Evolutionary conservation across 2,888 invertebrate species (phyloP), one percentile per base, ranked within the genome.

Genomic region (Tupiocoris notatus): DNA sequence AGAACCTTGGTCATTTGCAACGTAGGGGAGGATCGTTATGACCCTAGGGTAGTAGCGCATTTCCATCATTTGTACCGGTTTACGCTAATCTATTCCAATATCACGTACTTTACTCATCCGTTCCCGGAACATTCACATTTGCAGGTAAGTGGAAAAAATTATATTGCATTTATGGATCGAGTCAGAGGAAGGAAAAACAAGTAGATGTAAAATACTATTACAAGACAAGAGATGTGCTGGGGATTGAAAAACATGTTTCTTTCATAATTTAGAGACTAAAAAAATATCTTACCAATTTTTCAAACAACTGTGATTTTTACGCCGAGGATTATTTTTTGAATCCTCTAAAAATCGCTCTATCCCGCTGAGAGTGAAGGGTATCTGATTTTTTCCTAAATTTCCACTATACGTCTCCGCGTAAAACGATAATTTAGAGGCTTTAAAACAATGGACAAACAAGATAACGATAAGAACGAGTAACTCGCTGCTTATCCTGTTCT

Each of bases 51-150:
- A 22, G 65, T 78, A 18, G 58, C 76, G 0, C 12, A 80, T 61
- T 75, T 81, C 76, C 61, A 79, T 6, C 58, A 80, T 57, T 64
- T 81, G 77, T 39, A 79, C 70, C 54, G 80, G 64, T 77, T 80
- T 77, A 68, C 79, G 57, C 77, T 80, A 56, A 70, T 78, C 12
- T 56, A 78, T 21, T 78, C 78, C 23, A 76, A 76, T 39, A 77
- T 78, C 23, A 67, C 78, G 3, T 63, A 78, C 56, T 78, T 78
- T 63, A 70, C 61, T 12, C 68, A 77, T n/a, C 61, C 73, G n/a
- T 78, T 78, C 58, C 78, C 78, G 24, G 62, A 58, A 6, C 76
- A 77, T 56, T 57, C 62, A 24, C 78, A 77, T 68, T 61, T 77
- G 16, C 77, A 77, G 68, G 77, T 77, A 68, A 23, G 20, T 18